phyloP scores from a whole-genome alignment of 2,113 vertebrate species.

The Odontesthes bonariensis region DNA sequence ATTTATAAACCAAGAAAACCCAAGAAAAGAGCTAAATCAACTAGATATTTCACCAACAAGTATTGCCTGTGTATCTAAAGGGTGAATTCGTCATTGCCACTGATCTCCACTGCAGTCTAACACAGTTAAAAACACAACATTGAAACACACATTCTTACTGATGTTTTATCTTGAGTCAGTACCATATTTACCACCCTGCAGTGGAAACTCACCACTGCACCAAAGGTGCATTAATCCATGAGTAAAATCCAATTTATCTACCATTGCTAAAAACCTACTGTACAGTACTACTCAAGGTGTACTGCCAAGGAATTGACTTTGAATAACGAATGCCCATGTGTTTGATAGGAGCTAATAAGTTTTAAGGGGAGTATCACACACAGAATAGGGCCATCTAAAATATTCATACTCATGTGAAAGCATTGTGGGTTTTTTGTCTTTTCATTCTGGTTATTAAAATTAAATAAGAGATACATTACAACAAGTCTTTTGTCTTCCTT shows the following conservation, averaged over 20 bases:
- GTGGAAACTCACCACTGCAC: constrained; percentile 9
- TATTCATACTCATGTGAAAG: too few species aligned
- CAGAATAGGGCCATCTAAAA: too few species aligned
- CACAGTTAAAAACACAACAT: constrained; percentile 30
- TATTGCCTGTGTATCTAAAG: constrained; percentile 3
- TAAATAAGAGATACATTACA: neutral
- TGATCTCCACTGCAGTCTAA: constrained; percentile 9
- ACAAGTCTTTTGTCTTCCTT: too few species aligned
- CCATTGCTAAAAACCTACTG: neutral
- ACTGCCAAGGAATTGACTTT: neutral
- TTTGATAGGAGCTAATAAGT: neutral
- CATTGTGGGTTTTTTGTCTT: neutral
- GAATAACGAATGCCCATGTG: neutral
- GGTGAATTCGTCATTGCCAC: constrained; percentile 11
- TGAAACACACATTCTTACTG: constrained; percentile 2
- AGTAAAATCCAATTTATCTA: neutral
- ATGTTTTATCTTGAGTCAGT: constrained; percentile 6
- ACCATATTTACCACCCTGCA: neutral
- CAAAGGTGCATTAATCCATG: constrained; percentile 13
- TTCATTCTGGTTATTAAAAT: neutral
- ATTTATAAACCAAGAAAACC: neutral
- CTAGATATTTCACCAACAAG: neutral
- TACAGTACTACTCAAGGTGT: neutral
- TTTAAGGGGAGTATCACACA: neutral
- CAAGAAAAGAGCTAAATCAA: neutral